phyloP scores from a whole-genome alignment of 1,140 invertebrate species.

The Heliothis subflexa region DNA sequence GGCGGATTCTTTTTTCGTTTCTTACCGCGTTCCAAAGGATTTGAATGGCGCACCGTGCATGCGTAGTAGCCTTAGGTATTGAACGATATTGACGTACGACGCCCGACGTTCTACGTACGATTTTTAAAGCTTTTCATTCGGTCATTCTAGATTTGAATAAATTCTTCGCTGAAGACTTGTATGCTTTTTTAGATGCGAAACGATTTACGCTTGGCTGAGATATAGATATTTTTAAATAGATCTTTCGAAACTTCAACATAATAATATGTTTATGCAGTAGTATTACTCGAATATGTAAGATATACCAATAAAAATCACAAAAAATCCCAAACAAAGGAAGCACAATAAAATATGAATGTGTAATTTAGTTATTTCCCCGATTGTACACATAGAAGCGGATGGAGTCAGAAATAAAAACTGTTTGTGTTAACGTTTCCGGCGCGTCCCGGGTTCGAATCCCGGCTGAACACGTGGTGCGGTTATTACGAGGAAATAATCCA shows the following conservation, averaged over 20 bases:
- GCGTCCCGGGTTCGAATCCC: conserved; percentile 74
- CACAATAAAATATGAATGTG: conserved; percentile 23
- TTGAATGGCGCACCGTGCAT: conserved; percentile 78
- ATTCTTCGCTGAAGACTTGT: conserved; percentile 20
- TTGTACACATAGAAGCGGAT: conserved; percentile 58
- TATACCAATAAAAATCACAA: too few relatives aligned
- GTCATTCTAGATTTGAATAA: conserved; percentile 55
- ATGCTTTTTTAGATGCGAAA: background rate
- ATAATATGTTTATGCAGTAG: background rate
- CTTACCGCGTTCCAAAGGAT: conserved; percentile 75
- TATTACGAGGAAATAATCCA: conserved; percentile 80
- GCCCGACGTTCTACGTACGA: conserved; percentile 60
- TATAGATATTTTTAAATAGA: background rate
- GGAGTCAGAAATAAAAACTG: conserved; percentile 84
- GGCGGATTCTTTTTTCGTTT: conserved; percentile 80
- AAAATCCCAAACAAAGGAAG: conserved; percentile 10
- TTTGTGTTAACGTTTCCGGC: conserved; percentile 82
- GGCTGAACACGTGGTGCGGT: conserved; percentile 73
- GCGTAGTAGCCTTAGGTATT: conserved; percentile 77
- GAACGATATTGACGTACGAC: conserved; percentile 72
- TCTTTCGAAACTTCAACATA: too few relatives aligned
- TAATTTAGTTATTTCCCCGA: conserved; percentile 25
- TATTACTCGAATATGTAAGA: background rate
- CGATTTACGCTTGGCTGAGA: background rate
- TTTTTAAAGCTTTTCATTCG: conserved; percentile 64